A percentile compares a stretch with the other conserved stretches of the same genome.
phyloP scores from a whole-genome alignment of 2,888 invertebrate species.

The Punctoribates punctum region DNA sequence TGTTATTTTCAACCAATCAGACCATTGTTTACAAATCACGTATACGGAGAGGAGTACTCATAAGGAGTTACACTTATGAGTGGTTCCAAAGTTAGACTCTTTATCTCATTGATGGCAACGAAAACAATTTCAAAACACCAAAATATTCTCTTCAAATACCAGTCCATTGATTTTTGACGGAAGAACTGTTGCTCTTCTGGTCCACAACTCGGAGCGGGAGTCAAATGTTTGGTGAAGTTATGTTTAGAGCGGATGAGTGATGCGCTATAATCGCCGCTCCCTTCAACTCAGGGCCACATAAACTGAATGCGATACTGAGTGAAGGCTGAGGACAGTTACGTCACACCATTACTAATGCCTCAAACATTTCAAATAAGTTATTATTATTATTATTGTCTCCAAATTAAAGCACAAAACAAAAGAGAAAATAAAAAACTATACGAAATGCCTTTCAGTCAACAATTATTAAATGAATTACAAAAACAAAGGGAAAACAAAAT shows the following conservation, averaged over 20 bases:
- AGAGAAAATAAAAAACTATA: background rate
- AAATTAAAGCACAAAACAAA: background rate
- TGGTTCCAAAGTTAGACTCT: no score
- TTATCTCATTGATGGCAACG: no score
- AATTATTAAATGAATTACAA: background rate
- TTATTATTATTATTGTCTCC: background rate
- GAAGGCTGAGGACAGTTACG: background rate
- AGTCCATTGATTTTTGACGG: no score
- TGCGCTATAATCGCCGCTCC: constrained; percentile 12
- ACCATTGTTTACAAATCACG: background rate
- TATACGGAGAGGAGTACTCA: background rate
- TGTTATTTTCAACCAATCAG: background rate
- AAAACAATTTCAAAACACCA: no score
- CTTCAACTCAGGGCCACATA: background rate
- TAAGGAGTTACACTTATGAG: no score
- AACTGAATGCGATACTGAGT: background rate
- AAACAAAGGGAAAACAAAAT: background rate
- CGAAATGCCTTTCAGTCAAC: background rate
- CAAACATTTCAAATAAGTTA: background rate
- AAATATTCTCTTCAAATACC: no score
- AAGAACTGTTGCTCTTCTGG: no score
- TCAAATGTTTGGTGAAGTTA: background rate
- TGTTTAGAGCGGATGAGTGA: background rate
- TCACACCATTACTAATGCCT: constrained; percentile 1
- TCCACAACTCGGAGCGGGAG: background rate